phyloP scores from a whole-genome alignment of 2,888 invertebrate genomes.

The Drepanosiphum platanoidis region DNA sequence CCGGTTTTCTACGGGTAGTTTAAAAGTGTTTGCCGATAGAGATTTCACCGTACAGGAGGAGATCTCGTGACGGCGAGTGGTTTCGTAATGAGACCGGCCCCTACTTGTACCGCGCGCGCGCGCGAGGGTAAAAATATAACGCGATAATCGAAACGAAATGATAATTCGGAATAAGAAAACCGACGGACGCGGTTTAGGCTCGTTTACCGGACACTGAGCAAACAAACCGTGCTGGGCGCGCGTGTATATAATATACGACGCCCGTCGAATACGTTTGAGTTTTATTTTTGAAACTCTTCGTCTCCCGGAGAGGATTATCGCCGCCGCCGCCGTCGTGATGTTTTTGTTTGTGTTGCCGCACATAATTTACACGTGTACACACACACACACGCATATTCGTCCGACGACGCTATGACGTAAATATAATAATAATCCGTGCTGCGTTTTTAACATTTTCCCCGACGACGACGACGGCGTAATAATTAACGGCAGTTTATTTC shows the following conservation, averaged over 20 bases:
- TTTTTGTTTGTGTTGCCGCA: constrained; percentile 19
- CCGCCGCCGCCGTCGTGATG: background rate
- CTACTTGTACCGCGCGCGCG: too few species aligned
- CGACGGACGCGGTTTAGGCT: background rate
- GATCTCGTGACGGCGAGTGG: too few species aligned
- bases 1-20: too few species aligned
- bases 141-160: background rate
- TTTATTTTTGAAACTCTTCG: constrained; percentile 40
- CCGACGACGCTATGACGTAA: too few species aligned
- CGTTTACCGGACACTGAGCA: constrained; percentile 51
- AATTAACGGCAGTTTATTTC: too few species aligned
- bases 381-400: too few species aligned
- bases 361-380: too few species aligned
- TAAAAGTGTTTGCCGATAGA: too few species aligned
- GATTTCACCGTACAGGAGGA: too few species aligned
- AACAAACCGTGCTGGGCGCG: constrained; percentile 7
- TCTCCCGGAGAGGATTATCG: background rate
- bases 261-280: background rate
- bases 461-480: background rate
- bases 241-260: background rate
- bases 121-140: background rate
- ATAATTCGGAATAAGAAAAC: background rate
- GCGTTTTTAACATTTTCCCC: background rate
- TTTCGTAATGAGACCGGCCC: background rate
- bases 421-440: too few species aligned